Conservation (phyloP, 2,113 vertebrate genomes). For the Paracanthobrama guichenoti region DNA sequence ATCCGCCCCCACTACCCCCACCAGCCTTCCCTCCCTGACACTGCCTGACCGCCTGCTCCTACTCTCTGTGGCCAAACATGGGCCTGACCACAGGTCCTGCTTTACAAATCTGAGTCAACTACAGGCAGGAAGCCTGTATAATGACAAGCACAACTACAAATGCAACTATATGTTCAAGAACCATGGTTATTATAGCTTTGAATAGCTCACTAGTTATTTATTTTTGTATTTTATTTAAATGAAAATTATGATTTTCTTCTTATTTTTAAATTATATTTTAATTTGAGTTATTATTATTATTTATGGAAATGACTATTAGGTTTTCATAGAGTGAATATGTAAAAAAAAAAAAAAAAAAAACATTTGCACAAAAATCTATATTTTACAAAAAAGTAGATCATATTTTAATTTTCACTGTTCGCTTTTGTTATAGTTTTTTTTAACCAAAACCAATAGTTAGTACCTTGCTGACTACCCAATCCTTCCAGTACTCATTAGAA, state of each 20-base stretch:
- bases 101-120: conserved; percentile 27
- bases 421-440: too few relatives aligned
- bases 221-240: background rate
- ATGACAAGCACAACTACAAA: background rate
- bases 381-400: too few relatives aligned
- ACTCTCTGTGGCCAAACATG: background rate
- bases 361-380: too few relatives aligned
- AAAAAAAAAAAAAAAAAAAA: too few relatives aligned
- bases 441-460: background rate
- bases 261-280: background rate
- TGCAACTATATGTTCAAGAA: background rate
- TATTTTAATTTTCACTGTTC: too few relatives aligned
- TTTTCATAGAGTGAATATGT: too few relatives aligned
- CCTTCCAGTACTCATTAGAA: background rate
- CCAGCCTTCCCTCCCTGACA: background rate
- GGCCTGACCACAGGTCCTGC: background rate
- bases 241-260: too few relatives aligned
- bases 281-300: background rate
- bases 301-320: background rate
- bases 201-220: background rate
- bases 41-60: conserved; percentile 15
- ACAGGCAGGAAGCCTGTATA: background rate
- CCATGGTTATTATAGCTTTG: background rate
- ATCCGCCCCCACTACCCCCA: background rate
- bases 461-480: background rate